A percentile compares a stretch with the other conserved stretches of the same genome.
Conservation (phyloP, 2,113 vertebrate species). For the Suncus etruscus region DNA sequence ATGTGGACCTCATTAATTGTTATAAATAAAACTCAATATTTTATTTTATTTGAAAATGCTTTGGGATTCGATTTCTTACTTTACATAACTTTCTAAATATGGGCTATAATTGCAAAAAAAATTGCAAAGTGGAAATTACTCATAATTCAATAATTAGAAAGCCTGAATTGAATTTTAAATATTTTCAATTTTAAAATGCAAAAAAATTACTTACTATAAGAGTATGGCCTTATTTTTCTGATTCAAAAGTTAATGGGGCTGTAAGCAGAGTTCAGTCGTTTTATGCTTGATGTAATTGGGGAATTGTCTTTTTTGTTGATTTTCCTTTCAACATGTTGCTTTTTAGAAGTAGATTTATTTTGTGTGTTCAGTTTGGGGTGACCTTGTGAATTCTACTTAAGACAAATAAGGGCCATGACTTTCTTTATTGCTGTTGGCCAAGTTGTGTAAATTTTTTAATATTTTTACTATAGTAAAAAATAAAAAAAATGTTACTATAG, state of each 20-base stretch:
- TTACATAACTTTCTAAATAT: conserved; percentile 66
- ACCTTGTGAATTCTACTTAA: neutral
- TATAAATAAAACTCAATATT: neutral
- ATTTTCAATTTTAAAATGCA: neutral
- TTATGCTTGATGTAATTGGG: neutral
- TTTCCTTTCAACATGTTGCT: neutral
- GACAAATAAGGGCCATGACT: too few species aligned
- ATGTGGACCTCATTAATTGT: neutral
- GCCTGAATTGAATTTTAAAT: too few species aligned
- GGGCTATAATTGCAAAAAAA: conserved; percentile 50
- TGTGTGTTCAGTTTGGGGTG: neutral
- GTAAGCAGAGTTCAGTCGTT: neutral
- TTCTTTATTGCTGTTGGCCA: neutral
- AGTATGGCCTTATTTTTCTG: neutral
- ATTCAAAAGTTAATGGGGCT: neutral
- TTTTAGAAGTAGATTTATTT: neutral
- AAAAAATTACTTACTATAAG: neutral
- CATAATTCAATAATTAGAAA: conserved; percentile 20
- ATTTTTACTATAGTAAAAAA: neutral
- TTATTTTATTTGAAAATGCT: conserved; percentile 63
- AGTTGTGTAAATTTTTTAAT: too few species aligned
- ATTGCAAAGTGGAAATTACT: conserved; percentile 72
- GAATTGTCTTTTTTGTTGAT: neutral
- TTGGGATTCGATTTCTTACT: conserved; percentile 62
- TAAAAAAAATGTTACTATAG: neutral